A percentile compares a stretch with the other conserved stretches of the same genome.
phyloP scores from a whole-genome alignment of 2,888 invertebrate species.

The Sclerodermus sp. region DNA sequence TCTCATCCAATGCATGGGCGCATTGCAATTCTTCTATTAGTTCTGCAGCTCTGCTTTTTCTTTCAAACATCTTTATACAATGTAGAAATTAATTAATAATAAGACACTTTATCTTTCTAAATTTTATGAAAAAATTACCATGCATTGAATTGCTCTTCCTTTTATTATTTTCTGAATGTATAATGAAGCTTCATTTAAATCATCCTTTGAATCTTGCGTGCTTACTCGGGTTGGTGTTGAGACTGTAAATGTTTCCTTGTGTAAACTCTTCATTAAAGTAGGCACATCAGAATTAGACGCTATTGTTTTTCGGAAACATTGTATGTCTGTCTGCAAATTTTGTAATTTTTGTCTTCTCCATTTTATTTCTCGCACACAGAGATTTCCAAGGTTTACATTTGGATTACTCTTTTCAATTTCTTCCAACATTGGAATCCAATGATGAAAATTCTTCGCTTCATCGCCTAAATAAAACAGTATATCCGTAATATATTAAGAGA shows the following conservation, averaged over 20 bases:
- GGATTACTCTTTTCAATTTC: conserved; percentile 58
- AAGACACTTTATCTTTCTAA: no score
- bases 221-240: conserved; percentile 17
- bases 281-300: conserved; percentile 26
- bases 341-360: conserved; percentile 68
- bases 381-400: conserved; percentile 30
- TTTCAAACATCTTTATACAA: conserved; percentile 68
- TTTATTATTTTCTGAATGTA: conserved; percentile 69
- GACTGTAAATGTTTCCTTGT: conserved; percentile 19
- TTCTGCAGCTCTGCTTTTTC: conserved; percentile 69
- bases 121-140: conserved; percentile 60
- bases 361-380: conserved; percentile 67
- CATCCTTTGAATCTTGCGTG: conserved; percentile 48
- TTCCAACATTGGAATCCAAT: conserved; percentile 59
- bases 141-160: conserved; percentile 72
- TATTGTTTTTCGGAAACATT: conserved; percentile 51
- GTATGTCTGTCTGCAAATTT: conserved; percentile 63
- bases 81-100: neutral
- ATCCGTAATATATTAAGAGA: neutral
- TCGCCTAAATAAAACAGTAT: neutral
- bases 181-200: conserved; percentile 60
- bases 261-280: conserved; percentile 31
- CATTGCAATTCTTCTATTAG: conserved; percentile 73
- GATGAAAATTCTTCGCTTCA: conserved; percentile 56
- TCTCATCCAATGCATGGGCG: conserved; percentile 66